Base-by-base conservation (phyloP, 2,888 invertebrate genomes). In the Eulithis prunata region DNA sequence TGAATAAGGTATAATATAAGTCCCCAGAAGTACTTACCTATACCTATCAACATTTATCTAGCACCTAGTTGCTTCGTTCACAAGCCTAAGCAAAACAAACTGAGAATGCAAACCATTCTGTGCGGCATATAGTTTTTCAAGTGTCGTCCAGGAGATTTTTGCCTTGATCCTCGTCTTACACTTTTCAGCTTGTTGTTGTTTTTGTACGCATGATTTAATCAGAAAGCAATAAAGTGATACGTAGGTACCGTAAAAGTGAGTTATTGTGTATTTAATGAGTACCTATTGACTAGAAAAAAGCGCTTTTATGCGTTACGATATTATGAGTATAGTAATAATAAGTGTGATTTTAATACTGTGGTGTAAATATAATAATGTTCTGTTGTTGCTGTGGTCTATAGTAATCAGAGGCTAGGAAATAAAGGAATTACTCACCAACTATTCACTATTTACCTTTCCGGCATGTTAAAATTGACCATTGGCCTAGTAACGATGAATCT, bases 271-370 rank as follows among this genome's bases (percentile, higher is more conserved):
- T 66, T 51, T 58, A 61, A 49, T 49, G 10, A 10, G 10, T 49
- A 49, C 21, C 21, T 21, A 1, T 49, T 64, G 57, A 52, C 51
- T 63, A 55, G 12, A 54, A 51, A 54, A 46, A 49, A 57, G 43
- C 51, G 28, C 47, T 59, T 61, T 68, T 61, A 62, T 66, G 56
- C 36, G 7, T 47, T 13, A 32, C 57, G 54, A 5, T 11, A 38
- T 43, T 65, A 63, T 65, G 58, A 57, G 56, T 43, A 64, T 13
- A 49, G 53, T 66, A 67, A 54, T 67, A 55, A 66, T 62, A 62
- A 66, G 52, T 61, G 52, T 13, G 58, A 65, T 57, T 68, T 51
- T 32, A 63, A 41, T 49, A 13, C 55, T 38, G 63, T 49, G 41
- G 38, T 56, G 43, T 49, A 32, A 45, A 51, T 57, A 51, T 57